Base-by-base conservation (phyloP, 2,113 vertebrate species). In the Campylorhamphus procurvoides region DNA sequence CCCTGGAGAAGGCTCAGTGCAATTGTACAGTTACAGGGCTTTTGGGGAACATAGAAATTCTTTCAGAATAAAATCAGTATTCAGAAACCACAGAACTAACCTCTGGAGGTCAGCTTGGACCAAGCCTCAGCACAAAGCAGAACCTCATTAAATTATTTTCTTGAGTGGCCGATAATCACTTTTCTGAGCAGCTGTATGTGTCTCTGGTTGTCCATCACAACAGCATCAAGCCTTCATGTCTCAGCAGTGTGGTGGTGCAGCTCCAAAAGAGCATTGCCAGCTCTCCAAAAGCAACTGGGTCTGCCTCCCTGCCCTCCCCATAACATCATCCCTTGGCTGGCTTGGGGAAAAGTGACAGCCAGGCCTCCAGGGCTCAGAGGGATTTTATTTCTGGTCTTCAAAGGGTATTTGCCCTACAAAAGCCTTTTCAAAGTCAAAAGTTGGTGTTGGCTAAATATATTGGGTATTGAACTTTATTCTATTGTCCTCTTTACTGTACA, bases 331-430 rank as follows among this genome's bases (percentile, higher is more conserved):
- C 55, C 16, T 22, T 5, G 7, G 8, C 11, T 49, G 39, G 4
- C 49, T 24, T 60, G 49, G 18, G 4, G 14, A 24, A 64, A 60
- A 18, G 24, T 50, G 49, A 27, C 15, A 80, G 35, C 19, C 46
- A 79, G n/a, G 28, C 19, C 35, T 28, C 10, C 0, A 1, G 33
- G 12, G 9, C 5, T 47, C 4, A 4, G 3, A 39, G 8, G 4
- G 18, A 16, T 15, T 39, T 47, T 39, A 60, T 49, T 71, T n/a
- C 18, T 72, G 20, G 23, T 44, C 27, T 76, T 88, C 55, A 44
- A 66, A 71, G 33, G 18, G 10, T 63, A 56, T 63, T 68, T 77
- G 13, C 19, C 39, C 22, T 73, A 55, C 29, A 68, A 87, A 87
- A 14, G 8, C 6, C 8, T 49, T 82, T 77, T 66, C 46, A 52